Evolutionary conservation across 2,888 invertebrate species (phyloP), one percentile per base, ranked within the genome.

Genomic region (Linyphia triangularis): DNA sequence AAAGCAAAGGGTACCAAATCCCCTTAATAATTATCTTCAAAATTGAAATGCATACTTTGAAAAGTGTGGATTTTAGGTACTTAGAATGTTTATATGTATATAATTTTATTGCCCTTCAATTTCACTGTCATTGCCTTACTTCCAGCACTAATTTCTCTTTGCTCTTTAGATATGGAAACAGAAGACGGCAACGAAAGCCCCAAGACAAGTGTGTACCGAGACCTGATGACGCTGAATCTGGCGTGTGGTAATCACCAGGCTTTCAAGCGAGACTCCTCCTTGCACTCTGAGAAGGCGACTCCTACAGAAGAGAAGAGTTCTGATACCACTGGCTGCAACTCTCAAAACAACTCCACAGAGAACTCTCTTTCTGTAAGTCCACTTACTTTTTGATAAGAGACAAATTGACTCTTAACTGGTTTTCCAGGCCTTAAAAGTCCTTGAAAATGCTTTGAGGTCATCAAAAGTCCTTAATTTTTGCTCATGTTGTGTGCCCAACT

Each of bases 181-280:
- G 89, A 89, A 67, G 89, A 89, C 69, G 89, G 89, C 2, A 89
- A 85, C 69, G 89, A 89, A 57, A 85, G 85, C 37, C 79, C 83
- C 0, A 84, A 89, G 43, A 51, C 84, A 2, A 63, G 72, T 40
- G 69, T 72, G 0, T 79, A 63, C 43, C 61, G 51, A 61, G 75
- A 85, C 51, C 63, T 83, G 16, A 57, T 78, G 33, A 79, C 85
- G 9, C 28, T 85, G 26, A 83, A 75, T 22, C 26, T 63, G 16
- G 59, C 51, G 33, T 81, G 84, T 51, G 65, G 70, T 13, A 69
- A 57, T 10, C 77, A 63, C 24, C 78, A 65, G 59, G 51, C 33
- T 24, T 37, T 40, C 57, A 61, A 24, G 24, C 59, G 26, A 22
- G 73, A 67, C 2, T 2, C 70, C 13, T 28, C 61, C 5, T 7